Evolutionary conservation across 2,113 vertebrate species (phyloP), one percentile per base, ranked within the genome.

Genomic region (Rhynchomys soricoides): DNA sequence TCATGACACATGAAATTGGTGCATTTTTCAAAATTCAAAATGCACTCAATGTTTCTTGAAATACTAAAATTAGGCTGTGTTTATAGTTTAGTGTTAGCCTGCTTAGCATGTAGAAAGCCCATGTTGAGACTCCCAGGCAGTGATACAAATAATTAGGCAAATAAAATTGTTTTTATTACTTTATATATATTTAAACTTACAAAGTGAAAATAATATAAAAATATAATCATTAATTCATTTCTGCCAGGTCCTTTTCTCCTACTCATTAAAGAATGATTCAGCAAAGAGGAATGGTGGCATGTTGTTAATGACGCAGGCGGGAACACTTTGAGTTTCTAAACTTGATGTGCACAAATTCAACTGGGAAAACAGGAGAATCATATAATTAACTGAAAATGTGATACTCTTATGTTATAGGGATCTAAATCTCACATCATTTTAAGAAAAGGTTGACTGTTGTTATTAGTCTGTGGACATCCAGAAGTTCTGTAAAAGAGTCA

Each of bases 41-140:
- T 19, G 10, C 94, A 11, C 88, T 52, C 96, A 97, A 97, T 77
- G 13, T 9, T 21, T 9, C 96, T 93, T 87, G 90, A 94, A 97
- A 66, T 96, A 48, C 0, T 13, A 93, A 48, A 81, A 79, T 93
- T n/a, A n/a, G 11, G 34, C 43, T 37, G 19, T 52, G 19, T 31
- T 26, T 52, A 26, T 24, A 31, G 6, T 24, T 71, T 50, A 87
- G 0, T 26, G 21, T 70, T 70, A 24, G 43, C 43, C 31, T 70
- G 48, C 34, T 26, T 87, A 87, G 34, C 34, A 52, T 26, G 11
- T 50, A n/a, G 64, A 87, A 24, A 22, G 48, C 21, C 11, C 19
- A 71, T 70, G 13, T 34, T 87, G 52, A 71, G 7, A 26, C 26
- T 70, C 13, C 3, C 34, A 87, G 21, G 3, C 1, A 52, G 66